phyloP scores from a whole-genome alignment of 1,140 invertebrate species.

The Pomacea maculata region DNA sequence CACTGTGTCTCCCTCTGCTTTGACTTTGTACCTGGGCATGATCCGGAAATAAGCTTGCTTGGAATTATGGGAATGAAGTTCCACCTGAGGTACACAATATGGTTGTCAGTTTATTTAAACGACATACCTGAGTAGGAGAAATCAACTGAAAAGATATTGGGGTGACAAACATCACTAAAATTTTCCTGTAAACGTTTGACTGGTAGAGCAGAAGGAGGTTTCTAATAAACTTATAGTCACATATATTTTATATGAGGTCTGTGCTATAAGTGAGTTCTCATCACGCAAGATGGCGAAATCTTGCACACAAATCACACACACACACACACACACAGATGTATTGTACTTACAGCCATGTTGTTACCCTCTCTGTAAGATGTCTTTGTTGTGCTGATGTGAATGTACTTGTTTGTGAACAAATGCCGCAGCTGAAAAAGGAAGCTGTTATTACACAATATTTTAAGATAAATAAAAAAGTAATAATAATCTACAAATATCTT shows the following conservation, averaged over 20 bases:
- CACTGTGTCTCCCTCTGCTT: conserved; percentile 64
- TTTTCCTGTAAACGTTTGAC: not conserved
- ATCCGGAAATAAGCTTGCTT: conserved; percentile 62
- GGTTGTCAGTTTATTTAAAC: not conserved
- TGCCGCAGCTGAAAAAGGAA: conserved; percentile 53
- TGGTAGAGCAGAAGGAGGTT: no score
- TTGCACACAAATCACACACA: not conserved
- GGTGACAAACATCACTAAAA: no score
- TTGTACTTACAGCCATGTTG: conserved; percentile 59
- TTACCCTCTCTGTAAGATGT: conserved; percentile 57
- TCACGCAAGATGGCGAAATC: no score
- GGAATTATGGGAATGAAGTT: conserved; percentile 50
- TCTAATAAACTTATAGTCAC: not conserved
- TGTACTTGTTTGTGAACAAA: conserved; percentile 55
- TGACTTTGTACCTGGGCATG: conserved; percentile 64
- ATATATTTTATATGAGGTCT: no score
- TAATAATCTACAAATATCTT: not conserved
- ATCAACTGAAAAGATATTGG: not conserved
- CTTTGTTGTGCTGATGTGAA: conserved; percentile 59
- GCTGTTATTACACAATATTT: not conserved
- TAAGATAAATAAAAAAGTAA: not conserved
- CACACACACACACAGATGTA: no score
- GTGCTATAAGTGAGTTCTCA: no score
- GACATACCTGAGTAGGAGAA: not conserved
- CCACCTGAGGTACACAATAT: conserved; percentile 45